Conservation (phyloP, 1,140 invertebrate genomes). For the Drosophila ogumai region DNA sequence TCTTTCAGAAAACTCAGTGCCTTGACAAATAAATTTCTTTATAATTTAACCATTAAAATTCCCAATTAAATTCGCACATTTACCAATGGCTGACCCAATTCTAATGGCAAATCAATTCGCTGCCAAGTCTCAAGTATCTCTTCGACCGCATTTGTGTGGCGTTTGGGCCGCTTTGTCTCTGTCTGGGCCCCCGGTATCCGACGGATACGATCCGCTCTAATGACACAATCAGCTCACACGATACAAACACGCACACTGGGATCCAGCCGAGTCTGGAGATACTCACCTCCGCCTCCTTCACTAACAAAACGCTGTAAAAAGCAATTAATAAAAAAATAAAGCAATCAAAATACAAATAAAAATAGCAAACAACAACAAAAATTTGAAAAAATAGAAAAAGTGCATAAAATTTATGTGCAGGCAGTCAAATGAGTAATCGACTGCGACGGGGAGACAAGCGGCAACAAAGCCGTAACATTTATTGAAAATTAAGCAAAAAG, state of each 20-base stretch:
- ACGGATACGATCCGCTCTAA: slow-evolving; percentile 64
- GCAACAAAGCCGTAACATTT: slow-evolving; percentile 74
- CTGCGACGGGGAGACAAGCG: slow-evolving; percentile 56
- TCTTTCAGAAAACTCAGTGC: background rate
- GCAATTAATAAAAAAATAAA: slow-evolving; percentile 81
- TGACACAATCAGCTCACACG: slow-evolving; percentile 77
- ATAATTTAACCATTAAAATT: slow-evolving; percentile 35
- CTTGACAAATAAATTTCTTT: slow-evolving; percentile 12
- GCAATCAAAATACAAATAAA: slow-evolving; percentile 57
- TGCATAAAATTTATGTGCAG: slow-evolving; percentile 80
- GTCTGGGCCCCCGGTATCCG: slow-evolving; percentile 40
- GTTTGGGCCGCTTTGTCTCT: slow-evolving; percentile 66
- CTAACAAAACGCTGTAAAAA: slow-evolving; percentile 69
- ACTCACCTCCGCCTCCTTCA: slow-evolving; percentile 17
- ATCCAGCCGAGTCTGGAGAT: slow-evolving; percentile 6
- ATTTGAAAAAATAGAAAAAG: slow-evolving; percentile 49
- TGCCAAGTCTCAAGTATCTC: slow-evolving; percentile 46
- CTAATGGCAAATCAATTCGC: slow-evolving; percentile 45
- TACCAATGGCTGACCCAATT: slow-evolving; percentile 39
- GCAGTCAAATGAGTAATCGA: slow-evolving; percentile 83
- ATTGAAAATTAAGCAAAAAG: slow-evolving; percentile 78
- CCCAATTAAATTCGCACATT: slow-evolving; percentile 22
- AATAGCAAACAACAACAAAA: slow-evolving; percentile 51
- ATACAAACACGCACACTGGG: slow-evolving; percentile 53
- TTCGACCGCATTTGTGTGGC: slow-evolving; percentile 41